A percentile compares a stretch with the other conserved stretches of the same genome.
Evolutionary conservation across 2,113 vertebrate genomes (phyloP).

Genomic region (Semicossyphus pulcher): DNA sequence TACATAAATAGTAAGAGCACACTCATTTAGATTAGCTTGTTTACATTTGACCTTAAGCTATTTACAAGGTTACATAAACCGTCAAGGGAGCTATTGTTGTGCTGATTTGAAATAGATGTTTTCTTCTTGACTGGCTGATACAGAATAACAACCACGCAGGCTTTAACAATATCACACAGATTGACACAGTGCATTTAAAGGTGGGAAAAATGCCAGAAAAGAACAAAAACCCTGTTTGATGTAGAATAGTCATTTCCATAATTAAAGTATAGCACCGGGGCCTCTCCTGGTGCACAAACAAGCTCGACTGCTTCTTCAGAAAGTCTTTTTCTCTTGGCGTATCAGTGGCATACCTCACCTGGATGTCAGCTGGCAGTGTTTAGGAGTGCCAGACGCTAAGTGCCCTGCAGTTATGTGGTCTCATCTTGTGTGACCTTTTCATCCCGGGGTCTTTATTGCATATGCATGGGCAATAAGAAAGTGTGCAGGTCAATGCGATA

Average conservation of each 20-base stretch:
- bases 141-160: background rate
- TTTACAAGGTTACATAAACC: background rate
- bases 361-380: constrained; percentile 51
- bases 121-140: background rate
- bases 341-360: constrained; percentile 49
- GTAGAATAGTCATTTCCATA: background rate
- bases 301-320: constrained; percentile 4
- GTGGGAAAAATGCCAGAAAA: background rate
- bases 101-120: background rate
- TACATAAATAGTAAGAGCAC: too few relatives aligned
- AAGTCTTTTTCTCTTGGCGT: constrained; percentile 42
- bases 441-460: constrained; percentile 55
- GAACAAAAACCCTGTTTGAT: background rate
- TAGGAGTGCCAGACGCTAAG: constrained; percentile 31
- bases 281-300: constrained; percentile 9
- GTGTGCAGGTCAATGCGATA: constrained; percentile 53
- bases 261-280: background rate
- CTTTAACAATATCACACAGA: background rate
- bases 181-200: background rate
- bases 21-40: too few relatives aligned
- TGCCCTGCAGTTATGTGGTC: constrained; percentile 53
- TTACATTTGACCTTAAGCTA: background rate
- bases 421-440: constrained; percentile 60
- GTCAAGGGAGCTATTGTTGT: background rate
- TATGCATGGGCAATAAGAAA: constrained; percentile 65